Conservation (phyloP, 1,140 invertebrate genomes). For the Tetramorium parvispinum region DNA sequence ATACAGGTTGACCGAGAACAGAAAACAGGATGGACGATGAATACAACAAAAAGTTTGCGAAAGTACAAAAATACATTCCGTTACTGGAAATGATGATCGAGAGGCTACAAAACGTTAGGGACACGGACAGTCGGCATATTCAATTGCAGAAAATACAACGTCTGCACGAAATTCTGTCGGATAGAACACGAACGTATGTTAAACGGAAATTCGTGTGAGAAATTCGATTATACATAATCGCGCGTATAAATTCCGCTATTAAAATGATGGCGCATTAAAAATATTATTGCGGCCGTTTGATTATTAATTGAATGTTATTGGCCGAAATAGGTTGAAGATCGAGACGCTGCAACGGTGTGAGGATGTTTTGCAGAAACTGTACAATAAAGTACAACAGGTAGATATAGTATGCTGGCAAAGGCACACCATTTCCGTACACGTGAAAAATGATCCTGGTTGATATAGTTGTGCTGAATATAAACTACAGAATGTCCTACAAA, state of each 20-base stretch:
- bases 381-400: slow-evolving; percentile 88
- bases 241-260: background rate
- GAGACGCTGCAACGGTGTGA: slow-evolving; percentile 89
- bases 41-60: slow-evolving; percentile 87
- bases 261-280: too few relatives aligned
- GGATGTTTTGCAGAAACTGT: slow-evolving; percentile 88
- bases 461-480: background rate
- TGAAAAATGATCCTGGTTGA: background rate
- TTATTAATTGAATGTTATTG: slow-evolving; percentile 53
- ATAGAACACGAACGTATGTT: slow-evolving; percentile 88
- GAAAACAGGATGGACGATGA: slow-evolving; percentile 79
- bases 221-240: too few relatives aligned
- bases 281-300: too few relatives aligned
- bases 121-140: slow-evolving; percentile 85
- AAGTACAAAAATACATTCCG: slow-evolving; percentile 89
- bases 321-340: slow-evolving; percentile 87
- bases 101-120: slow-evolving; percentile 85
- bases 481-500: background rate
- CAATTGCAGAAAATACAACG: slow-evolving; percentile 88
- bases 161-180: slow-evolving; percentile 87
- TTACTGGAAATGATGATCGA: slow-evolving; percentile 89
- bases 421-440: background rate
- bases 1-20: slow-evolving; percentile 66
- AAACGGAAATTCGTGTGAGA: background rate
- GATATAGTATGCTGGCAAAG: slow-evolving; percentile 33